These are phyloP conservation scores for Synergus japonicus DNA, from an alignment of 2,888 invertebrate species.

Conservation along the genomic window DNA sequence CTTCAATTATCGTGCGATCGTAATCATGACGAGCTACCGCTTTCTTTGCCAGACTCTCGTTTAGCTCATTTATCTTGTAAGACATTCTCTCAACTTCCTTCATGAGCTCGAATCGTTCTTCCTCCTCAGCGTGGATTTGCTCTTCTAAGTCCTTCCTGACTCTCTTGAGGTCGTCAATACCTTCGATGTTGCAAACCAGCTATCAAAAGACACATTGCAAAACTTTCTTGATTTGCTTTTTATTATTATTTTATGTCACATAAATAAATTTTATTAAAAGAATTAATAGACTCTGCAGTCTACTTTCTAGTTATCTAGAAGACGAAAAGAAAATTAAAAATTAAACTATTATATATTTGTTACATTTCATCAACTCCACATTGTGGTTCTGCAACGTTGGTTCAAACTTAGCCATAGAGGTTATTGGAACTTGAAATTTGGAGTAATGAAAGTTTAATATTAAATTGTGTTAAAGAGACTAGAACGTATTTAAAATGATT, in stretches of 20 bases:
- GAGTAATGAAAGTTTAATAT: not conserved
- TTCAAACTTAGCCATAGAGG: conserved; percentile 38
- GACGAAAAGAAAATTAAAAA: not conserved
- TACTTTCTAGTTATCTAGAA: not conserved
- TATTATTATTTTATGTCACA: not conserved
- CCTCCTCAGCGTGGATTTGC: conserved; percentile 61
- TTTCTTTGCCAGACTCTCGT: conserved; percentile 62
- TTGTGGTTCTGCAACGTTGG: conserved; percentile 63
- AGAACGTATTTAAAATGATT: not conserved
- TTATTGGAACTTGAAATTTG: not conserved
- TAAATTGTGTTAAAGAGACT: not conserved
- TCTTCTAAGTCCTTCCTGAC: conserved; percentile 58
- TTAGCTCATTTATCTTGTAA: conserved; percentile 58
- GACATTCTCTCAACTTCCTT: conserved; percentile 64
- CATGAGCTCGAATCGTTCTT: conserved; percentile 59
- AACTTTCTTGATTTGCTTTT: conserved; percentile 1
- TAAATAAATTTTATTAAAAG: not conserved
- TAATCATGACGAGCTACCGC: conserved; percentile 60
- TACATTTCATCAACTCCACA: conserved; percentile 64
- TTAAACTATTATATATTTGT: conserved; percentile 19
- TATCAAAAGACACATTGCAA: too few relatives aligned
- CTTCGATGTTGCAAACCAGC: conserved; percentile 48
- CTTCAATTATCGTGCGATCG: conserved; percentile 64
- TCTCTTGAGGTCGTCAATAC: conserved; percentile 62
- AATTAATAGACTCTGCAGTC: not conserved